Conservation (phyloP, 2,113 vertebrate genomes). For the Pteruthius melanotis region DNA sequence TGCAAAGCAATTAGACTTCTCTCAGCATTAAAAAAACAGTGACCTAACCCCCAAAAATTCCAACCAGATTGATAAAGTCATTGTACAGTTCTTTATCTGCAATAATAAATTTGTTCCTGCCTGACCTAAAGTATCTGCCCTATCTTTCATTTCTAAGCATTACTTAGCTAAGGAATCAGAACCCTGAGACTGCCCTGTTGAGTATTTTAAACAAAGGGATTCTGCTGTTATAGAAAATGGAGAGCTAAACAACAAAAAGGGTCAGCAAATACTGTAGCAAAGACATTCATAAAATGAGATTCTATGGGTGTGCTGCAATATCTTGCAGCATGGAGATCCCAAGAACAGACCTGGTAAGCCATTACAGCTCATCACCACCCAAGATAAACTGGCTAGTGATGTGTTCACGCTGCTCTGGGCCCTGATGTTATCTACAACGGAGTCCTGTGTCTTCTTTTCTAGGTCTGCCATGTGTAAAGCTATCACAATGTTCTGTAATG, state of each 20-base stretch:
- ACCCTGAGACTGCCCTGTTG: neutral
- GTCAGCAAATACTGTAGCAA: neutral
- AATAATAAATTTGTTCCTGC: neutral
- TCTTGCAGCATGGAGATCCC: neutral
- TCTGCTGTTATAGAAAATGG: neutral
- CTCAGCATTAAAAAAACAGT: neutral
- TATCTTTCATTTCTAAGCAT: neutral
- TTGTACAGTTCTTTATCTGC: neutral
- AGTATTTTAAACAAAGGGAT: neutral
- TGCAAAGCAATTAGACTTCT: neutral
- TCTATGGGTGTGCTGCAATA: neutral
- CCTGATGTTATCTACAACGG: neutral
- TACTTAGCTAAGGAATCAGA: neutral
- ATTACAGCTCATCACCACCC: neutral
- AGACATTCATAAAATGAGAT: neutral
- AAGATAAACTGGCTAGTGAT: neutral
- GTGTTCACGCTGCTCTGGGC: neutral
- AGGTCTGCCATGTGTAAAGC: neutral
- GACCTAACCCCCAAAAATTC: fast-evolving
- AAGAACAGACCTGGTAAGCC: neutral
- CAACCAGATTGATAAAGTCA: neutral
- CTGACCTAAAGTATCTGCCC: neutral
- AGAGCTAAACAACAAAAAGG: neutral
- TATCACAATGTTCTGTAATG: neutral
- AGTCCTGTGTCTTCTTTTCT: neutral